Evolutionary conservation across 2,797 vertebrate species (phyloP), one percentile per base, ranked within the genome.

Genomic region (Lerista edwardsae): DNA sequence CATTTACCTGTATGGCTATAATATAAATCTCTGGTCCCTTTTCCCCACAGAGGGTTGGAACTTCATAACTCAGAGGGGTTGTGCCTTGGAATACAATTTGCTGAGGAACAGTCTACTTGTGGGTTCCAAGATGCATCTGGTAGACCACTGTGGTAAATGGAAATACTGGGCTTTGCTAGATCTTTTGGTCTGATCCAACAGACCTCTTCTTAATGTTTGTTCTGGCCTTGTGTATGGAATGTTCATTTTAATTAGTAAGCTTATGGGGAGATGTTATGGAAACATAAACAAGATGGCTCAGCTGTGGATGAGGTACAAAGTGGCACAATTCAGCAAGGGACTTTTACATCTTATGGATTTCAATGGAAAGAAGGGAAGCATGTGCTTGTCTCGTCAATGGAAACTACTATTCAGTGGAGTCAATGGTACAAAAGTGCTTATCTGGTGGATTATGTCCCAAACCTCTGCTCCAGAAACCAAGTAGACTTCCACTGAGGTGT

Each of bases 171-270:
- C 51, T 12, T 12, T 12, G 51, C 15, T 12, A 55, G 51, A 44
- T 44, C 51, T 17, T 55, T 55, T 55, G 51, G 51, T 17, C 51
- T 55, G 51, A 55, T 57, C 55, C 55, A 57, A 19, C 55, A 57
- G 55, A 17, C 11, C 55, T 57, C 55, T 57, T 57, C 55, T 57
- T 12, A 57, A 47, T 47, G 47, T 47, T 90, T 87, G 59, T 91
- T 85, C n/a, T 23, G 74, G 86, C 80, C 87, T 90, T 23, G 90
- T 41, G 78, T 57, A 41, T 73, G 90, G 82, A 82, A 82, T 84
- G 64, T 81, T 93, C 84, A 80, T 68, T 93, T 91, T 80, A 91
- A 94, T 93, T 92, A 65, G 55, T 11, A 1, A 57, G 55, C 15
- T 3, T 57, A 57, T 57, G 10, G 17, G 55, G 15, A 57, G 51